Evolutionary conservation across 2,888 invertebrate genomes (phyloP).

Genomic region (Limnephilus rhombicus): DNA sequence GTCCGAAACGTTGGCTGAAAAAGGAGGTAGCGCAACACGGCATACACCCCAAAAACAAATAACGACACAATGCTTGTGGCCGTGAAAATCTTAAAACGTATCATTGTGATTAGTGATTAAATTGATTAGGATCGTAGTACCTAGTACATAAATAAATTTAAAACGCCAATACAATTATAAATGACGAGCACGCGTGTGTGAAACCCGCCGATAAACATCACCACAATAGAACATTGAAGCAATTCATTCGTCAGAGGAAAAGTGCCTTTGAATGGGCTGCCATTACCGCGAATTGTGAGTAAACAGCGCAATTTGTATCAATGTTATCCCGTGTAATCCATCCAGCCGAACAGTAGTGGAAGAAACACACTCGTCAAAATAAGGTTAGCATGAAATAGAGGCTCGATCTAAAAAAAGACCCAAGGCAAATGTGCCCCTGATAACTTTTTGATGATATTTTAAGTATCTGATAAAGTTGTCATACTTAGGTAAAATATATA

Average conservation of each 20-base stretch:
- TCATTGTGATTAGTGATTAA: neutral
- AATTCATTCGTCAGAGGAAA: slow-evolving; percentile 27
- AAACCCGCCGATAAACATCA: neutral
- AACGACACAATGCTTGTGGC: no score
- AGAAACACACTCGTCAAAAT: neutral
- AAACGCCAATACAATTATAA: neutral
- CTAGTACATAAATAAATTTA: neutral
- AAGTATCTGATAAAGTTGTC: neutral
- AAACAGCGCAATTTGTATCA: slow-evolving; percentile 33
- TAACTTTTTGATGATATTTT: neutral
- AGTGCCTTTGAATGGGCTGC: neutral
- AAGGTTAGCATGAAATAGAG: neutral
- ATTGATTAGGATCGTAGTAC: neutral
- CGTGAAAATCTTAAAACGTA: no score
- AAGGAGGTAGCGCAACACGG: no score
- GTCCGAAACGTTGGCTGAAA: no score
- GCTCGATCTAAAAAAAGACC: neutral
- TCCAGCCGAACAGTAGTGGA: neutral
- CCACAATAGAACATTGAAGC: neutral
- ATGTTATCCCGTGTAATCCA: slow-evolving; percentile 14
- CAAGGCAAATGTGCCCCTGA: neutral
- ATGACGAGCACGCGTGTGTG: neutral
- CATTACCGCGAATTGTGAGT: slow-evolving; percentile 6
- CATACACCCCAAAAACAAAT: no score
- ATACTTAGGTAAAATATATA: neutral